Evolutionary conservation across 2,113 vertebrate genomes (phyloP), one percentile per base, ranked within the genome.

Genomic region (Labeo rohita): DNA sequence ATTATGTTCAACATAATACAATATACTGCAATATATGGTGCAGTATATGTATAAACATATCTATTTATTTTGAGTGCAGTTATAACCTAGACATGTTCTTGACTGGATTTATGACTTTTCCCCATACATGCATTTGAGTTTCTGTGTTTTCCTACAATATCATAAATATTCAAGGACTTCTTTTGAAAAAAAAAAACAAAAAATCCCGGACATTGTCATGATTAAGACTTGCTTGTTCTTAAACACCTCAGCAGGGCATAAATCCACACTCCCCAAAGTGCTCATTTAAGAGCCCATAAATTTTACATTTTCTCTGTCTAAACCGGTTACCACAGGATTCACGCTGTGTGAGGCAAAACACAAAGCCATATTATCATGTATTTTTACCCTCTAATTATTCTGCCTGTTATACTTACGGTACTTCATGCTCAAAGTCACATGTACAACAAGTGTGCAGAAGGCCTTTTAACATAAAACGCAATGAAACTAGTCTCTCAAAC

Each of bases 281-380:
- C 91, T 92, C 88, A 90, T 92, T 92, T 91, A 90, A 88, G 90
- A 85, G 89, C 87, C 89, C 80, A 73, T 88, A 91, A 89, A 92
- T 90, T 90, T 89, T 77, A 87, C 83, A 85, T 90, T 93, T 91
- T 90, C 88, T 91, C 89, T 86, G 90, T 90, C 70, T 86, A 87
- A 88, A 87, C 86, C 83, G 66, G 83, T 72, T 88, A 88, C 86
- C 86, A 83, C 81, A 87, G 9, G 68, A 54, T 61, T 93, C 92
- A 89, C 8, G 90, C 91, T 93, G 93, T 84, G 91, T 75, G 34
- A 86, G 68, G 45, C 83, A 81, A 75, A 81, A 79, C 47, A 23
- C 84, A 85, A 81, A 63, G 86, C 91, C 84, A 92, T 89, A 87
- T 86, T 90, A 76, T 90, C 89, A 88, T 73, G 89, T 89, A 89